Conservation (phyloP, 1,140 invertebrate species). For the Sipha flava region DNA sequence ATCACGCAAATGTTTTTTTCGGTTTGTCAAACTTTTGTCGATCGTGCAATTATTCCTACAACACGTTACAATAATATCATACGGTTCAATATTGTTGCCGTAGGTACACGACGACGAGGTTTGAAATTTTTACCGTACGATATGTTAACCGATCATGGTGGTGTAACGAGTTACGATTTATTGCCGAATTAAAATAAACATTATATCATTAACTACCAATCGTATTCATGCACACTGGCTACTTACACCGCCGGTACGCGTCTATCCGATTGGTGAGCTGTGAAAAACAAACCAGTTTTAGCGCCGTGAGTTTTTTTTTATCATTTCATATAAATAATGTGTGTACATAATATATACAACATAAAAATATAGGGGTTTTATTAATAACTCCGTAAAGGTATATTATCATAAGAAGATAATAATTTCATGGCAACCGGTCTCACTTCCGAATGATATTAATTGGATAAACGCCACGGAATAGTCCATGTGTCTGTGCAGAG, state of each 20-base stretch:
- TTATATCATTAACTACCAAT: background rate
- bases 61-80: no score
- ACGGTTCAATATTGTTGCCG: no score
- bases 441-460: background rate
- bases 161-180: background rate
- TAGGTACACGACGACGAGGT: no score
- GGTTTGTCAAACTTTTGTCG: no score
- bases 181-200: background rate
- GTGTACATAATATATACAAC: no score
- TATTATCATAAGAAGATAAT: background rate
- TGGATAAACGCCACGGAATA: background rate
- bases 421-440: constrained; percentile 17
- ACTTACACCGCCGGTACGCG: background rate
- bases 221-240: no score
- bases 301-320: background rate
- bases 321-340: background rate
- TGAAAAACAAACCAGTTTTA: constrained; percentile 23
- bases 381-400: constrained; percentile 23
- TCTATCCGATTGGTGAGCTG: background rate
- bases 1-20: no score
- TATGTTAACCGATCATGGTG: no score
- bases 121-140: no score
- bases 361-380: constrained; percentile 23
- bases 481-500: background rate
- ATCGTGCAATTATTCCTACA: no score